Percentiles rank a stretch among this genome's conserved stretches.
phyloP scores from a whole-genome alignment of 2,888 invertebrate species.

The Xestia xanthographa region DNA sequence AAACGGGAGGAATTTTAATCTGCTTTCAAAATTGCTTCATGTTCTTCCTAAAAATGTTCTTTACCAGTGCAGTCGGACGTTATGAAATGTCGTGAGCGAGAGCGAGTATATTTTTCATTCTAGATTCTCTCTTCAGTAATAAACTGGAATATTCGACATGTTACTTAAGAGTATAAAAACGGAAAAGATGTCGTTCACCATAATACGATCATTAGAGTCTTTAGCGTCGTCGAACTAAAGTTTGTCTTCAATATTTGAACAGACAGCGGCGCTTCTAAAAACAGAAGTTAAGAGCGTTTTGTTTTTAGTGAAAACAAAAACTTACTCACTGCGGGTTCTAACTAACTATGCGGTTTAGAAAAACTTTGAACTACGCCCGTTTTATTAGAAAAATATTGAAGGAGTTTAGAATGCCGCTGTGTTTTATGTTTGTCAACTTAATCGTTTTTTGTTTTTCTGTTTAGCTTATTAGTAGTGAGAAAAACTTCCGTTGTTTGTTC shows the following conservation, averaged over 20 bases:
- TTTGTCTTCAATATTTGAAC: constrained; percentile 79
- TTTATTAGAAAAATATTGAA: constrained; percentile 64
- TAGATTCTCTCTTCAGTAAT: constrained; percentile 19
- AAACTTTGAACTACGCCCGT: constrained; percentile 60
- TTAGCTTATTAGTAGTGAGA: constrained; percentile 8
- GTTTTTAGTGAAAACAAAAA: constrained; percentile 86
- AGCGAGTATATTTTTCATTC: constrained; percentile 29
- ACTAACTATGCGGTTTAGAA: constrained; percentile 63
- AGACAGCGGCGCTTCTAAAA: constrained; percentile 79
- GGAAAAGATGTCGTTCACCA: constrained; percentile 61
- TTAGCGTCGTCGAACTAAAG: constrained; percentile 78
- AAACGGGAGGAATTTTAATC: constrained; percentile 60
- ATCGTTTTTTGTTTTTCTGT: constrained; percentile 34
- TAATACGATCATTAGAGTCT: constrained; percentile 75
- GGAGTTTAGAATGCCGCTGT: constrained; percentile 39
- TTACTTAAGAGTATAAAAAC: constrained; percentile 30
- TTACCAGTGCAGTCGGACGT: constrained; percentile 34
- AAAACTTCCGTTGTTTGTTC: constrained; percentile 43
- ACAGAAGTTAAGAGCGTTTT: constrained; percentile 87
- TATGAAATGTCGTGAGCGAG: constrained; percentile 31
- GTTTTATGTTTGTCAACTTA: constrained; percentile 55
- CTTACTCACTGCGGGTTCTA: constrained; percentile 64
- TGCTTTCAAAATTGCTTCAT: constrained; percentile 63
- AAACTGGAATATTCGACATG: constrained; percentile 34
- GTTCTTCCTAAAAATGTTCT: constrained; percentile 48